phyloP scores from a whole-genome alignment of 1,140 invertebrate species.

The Hypsibius dujardini region DNA sequence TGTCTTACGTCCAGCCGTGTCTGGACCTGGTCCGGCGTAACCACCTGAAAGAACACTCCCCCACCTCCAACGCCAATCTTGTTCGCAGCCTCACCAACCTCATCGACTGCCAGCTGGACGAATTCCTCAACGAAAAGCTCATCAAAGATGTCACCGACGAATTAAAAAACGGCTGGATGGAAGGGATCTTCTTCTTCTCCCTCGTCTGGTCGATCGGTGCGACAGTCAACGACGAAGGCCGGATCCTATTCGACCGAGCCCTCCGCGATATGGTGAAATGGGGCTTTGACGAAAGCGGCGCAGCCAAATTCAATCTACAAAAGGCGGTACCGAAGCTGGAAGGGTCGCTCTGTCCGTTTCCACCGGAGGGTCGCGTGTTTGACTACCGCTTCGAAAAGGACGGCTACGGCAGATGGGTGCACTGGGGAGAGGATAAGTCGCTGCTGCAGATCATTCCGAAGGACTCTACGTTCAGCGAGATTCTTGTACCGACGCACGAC shows the following conservation, averaged over 20 bases:
- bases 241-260: constrained; percentile 59
- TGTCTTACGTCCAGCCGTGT: constrained; percentile 56
- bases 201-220: constrained; percentile 77
- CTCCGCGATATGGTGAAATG: constrained; percentile 44
- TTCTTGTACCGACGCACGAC: constrained; percentile 78
- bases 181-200: constrained; percentile 76
- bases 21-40: constrained; percentile 49
- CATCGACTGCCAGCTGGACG: constrained; percentile 69
- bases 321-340: neutral
- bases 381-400: constrained; percentile 57
- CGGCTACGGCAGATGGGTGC: constrained; percentile 50
- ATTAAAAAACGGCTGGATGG: constrained; percentile 42
- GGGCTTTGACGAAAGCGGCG: neutral
- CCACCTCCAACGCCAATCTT: constrained; percentile 68
- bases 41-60: constrained; percentile 54
- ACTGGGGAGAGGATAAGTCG: constrained; percentile 65
- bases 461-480: constrained; percentile 78
- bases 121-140: constrained; percentile 60
- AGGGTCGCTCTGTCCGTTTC: constrained; percentile 45
- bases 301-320: neutral
- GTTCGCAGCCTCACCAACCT: constrained; percentile 62
- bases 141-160: constrained; percentile 37
- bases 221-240: constrained; percentile 49
- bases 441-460: constrained; percentile 59
- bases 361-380: constrained; percentile 50